phyloP scores from a whole-genome alignment of 2,888 invertebrate genomes.

The Lithosia quadra region DNA sequence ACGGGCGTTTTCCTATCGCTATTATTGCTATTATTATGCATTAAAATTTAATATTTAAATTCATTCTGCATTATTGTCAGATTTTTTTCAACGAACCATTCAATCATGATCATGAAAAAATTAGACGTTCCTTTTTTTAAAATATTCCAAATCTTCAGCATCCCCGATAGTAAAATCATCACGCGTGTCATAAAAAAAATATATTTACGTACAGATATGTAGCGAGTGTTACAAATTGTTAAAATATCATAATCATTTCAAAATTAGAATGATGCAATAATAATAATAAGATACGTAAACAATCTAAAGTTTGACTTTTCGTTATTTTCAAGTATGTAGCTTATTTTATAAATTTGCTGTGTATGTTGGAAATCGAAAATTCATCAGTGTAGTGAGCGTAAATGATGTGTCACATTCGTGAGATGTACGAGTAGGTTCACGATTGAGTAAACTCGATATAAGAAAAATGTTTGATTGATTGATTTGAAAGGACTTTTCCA shows the following conservation, averaged over 20 bases:
- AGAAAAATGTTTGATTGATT: background rate
- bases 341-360: background rate
- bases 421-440: background rate
- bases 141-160: too few species aligned
- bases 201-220: too few species aligned
- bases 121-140: too few species aligned
- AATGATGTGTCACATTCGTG: background rate
- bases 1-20: background rate
- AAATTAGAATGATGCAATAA: too few species aligned
- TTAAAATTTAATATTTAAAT: background rate
- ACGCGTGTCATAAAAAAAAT: too few species aligned
- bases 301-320: background rate
- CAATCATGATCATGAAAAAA: too few species aligned
- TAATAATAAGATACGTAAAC: background rate
- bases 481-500: background rate
- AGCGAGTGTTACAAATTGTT: too few species aligned
- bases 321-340: background rate
- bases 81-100: too few species aligned
- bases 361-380: background rate
- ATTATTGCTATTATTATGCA: too few species aligned
- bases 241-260: too few species aligned
- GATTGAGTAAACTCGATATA: background rate
- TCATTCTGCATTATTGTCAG: background rate
- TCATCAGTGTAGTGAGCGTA: background rate
- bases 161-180: too few species aligned